Evolutionary conservation across 2,113 vertebrate species (phyloP), one percentile per base, ranked within the genome.

Genomic region (Ardeotis arabs): DNA sequence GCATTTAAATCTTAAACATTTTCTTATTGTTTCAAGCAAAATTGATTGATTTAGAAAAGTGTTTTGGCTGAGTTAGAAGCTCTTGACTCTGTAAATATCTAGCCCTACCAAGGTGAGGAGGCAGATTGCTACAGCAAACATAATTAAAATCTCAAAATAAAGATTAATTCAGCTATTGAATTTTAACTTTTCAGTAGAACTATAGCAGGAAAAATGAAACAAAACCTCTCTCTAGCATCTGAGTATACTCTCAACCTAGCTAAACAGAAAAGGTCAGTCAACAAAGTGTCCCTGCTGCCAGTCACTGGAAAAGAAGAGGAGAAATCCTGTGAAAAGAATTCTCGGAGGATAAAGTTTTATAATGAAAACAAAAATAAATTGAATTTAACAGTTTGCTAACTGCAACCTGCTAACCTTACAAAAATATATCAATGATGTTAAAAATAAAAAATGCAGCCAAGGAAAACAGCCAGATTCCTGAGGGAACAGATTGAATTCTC

Each of bases 291-390:
- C 55, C 70, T 79, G 63, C 85, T 96, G 92, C 75, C 95, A 88
- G 63, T 94, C 80, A 88, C 37, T 83, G 37, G 15, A 92, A 95
- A 87, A 83, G 76, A 89, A 83, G 72, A 84, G 9, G 14, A 90
- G 37, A 90, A 95, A 89, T 62, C 59, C 68, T 59, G 58, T 92
- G 88, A 80, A 94, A 90, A 77, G 23, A 81, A 92, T 92, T 95
- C 95, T 94, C 86, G 2, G 45, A 95, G 86, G 85, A 90, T 53
- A 49, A 93, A 86, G 35, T 31, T 93, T 90, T 87, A 87, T 94
- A 53, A 87, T 90, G 56, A 96, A 96, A 96, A 83, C 35, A 92
- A 89, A 93, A 93, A 93, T 75, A 96, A 92, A 95, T 90, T 88
- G 27, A 81, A 96, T 93, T 95, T 86, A 92, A 81, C 39, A 14